phyloP scores from a whole-genome alignment of 2,888 invertebrate species.

The Idaea aversata region DNA sequence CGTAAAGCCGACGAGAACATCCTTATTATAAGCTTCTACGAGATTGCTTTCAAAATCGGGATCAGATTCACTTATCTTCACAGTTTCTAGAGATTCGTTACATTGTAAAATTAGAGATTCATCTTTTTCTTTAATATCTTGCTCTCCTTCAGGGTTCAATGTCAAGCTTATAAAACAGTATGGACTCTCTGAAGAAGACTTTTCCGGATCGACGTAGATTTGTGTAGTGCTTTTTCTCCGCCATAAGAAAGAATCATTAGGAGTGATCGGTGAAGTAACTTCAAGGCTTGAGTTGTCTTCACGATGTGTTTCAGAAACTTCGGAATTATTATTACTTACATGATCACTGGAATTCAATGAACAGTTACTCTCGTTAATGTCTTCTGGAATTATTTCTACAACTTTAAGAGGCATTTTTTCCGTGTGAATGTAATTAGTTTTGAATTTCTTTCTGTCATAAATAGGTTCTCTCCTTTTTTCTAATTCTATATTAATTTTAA shows the following conservation, averaged over 20 bases:
- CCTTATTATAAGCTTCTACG: conserved; percentile 70
- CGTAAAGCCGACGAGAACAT: conserved; percentile 61
- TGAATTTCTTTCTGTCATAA: conserved; percentile 69
- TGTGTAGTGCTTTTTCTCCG: conserved; percentile 72
- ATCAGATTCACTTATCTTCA: conserved; percentile 41
- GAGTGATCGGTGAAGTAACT: conserved; percentile 67
- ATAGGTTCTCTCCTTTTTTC: conserved; percentile 60
- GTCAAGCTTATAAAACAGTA: conserved; percentile 60
- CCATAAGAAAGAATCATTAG: conserved; percentile 85
- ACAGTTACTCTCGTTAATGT: conserved; percentile 48
- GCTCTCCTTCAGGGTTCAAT: conserved; percentile 42
- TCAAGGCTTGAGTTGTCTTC: conserved; percentile 44
- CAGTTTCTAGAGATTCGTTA: conserved; percentile 47
- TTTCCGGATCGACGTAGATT: conserved; percentile 65
- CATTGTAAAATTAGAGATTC: conserved; percentile 43
- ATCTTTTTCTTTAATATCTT: conserved; percentile 39
- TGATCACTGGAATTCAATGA: conserved; percentile 22
- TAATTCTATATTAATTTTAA: conserved; percentile 29
- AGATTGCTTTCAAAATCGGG: conserved; percentile 71
- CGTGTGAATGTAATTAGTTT: conserved; percentile 72
- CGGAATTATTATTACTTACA: conserved; percentile 19
- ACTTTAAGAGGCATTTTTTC: conserved; percentile 66
- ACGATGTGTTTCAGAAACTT: conserved; percentile 22
- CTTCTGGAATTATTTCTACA: conserved; percentile 75
- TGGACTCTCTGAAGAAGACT: conserved; percentile 53